These are phyloP conservation scores for Antheraea mylitta DNA, from an alignment of 1,140 invertebrate species.

Conservation along the genomic window DNA sequence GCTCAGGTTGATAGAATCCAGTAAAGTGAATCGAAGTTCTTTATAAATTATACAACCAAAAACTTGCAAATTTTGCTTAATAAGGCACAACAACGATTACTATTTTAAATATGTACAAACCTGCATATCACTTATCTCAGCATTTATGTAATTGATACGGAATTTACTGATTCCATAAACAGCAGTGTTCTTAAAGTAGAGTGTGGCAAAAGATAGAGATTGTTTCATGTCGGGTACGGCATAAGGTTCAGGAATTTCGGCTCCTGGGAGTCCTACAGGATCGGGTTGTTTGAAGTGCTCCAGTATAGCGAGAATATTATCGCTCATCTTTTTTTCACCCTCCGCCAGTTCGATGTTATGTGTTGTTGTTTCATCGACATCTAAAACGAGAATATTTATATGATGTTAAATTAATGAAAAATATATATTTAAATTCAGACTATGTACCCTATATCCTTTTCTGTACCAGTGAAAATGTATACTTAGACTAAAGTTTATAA, in stretches of 20 bases:
- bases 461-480: too few relatives aligned
- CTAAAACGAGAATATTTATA: slow-evolving; percentile 4
- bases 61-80: neutral
- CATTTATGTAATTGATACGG: slow-evolving; percentile 78
- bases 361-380: slow-evolving; percentile 9
- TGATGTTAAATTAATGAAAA: too few relatives aligned
- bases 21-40: too few relatives aligned
- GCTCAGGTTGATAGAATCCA: too few relatives aligned
- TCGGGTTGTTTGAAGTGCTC: slow-evolving; percentile 91
- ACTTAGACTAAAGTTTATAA: too few relatives aligned
- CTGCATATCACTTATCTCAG: slow-evolving; percentile 61
- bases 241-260: slow-evolving; percentile 88
- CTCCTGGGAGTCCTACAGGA: slow-evolving; percentile 85
- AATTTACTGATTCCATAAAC: slow-evolving; percentile 89
- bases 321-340: slow-evolving; percentile 83
- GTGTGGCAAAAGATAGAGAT: slow-evolving; percentile 81
- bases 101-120: slow-evolving; percentile 29
- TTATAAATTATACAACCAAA: neutral
- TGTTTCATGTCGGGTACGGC: slow-evolving; percentile 88
- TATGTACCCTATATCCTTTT: too few relatives aligned
- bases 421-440: too few relatives aligned
- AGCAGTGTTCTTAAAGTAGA: slow-evolving; percentile 85
- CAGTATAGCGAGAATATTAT: slow-evolving; percentile 85
- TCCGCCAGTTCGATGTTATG: slow-evolving; percentile 38
- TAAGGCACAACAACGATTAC: too few relatives aligned